Evolutionary conservation across 2,888 invertebrate species (phyloP).

Genomic region (Pammene fasciana): DNA sequence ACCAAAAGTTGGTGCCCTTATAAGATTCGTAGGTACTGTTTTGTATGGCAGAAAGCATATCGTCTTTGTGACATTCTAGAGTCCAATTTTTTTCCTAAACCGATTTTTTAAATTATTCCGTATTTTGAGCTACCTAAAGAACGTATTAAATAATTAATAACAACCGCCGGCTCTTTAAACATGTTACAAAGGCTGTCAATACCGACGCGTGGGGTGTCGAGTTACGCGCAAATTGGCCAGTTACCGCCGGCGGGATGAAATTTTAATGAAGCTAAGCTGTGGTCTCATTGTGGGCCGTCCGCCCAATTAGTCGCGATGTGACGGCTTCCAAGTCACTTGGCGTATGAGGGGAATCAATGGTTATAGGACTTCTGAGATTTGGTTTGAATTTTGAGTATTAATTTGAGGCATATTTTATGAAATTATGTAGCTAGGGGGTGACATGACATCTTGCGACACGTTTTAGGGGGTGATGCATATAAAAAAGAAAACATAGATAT

Average conservation of each 20-base stretch:
- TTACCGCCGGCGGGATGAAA: conserved; percentile 65
- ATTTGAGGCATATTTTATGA: not conserved
- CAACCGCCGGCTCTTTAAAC: not conserved
- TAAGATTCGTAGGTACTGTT: no score
- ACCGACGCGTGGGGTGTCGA: conserved; percentile 55
- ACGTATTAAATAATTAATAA: no score
- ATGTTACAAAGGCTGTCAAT: conserved; percentile 26
- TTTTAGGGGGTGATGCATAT: no score
- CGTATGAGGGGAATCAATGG: conserved; percentile 11
- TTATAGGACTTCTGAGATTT: not conserved
- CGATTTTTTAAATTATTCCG: no score
- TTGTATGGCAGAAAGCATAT: no score
- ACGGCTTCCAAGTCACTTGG: conserved; percentile 19
- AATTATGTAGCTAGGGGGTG: not conserved
- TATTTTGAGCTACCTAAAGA: no score
- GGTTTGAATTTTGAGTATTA: conserved; percentile 1
- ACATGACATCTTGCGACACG: no score
- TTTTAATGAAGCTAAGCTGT: conserved; percentile 71
- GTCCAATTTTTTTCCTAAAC: no score
- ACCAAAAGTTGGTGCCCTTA: no score
- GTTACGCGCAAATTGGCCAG: conserved; percentile 64
- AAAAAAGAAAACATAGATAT: no score
- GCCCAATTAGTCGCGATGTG: conserved; percentile 61
- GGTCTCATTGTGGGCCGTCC: conserved; percentile 54
- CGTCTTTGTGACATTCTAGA: no score